These are phyloP conservation scores for Saccopteryx bilineata DNA, from an alignment of 2,113 vertebrate genomes.

Conservation along the genomic window DNA sequence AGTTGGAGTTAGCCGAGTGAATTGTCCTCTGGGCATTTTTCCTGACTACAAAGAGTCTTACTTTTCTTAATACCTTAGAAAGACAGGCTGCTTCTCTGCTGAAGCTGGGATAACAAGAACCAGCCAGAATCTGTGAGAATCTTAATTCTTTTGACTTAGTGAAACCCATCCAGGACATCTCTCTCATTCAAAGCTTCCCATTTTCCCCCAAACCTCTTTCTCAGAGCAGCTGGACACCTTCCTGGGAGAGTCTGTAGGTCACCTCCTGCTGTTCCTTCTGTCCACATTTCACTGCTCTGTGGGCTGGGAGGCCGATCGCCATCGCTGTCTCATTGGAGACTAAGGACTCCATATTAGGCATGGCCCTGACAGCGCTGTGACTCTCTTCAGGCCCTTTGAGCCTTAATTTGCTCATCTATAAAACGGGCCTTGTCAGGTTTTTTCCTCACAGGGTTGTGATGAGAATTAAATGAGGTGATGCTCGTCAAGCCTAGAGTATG, in stretches of 20 bases:
- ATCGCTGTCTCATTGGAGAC: neutral
- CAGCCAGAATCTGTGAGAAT: constrained; percentile 31
- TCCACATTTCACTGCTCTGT: neutral
- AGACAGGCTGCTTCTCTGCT: constrained; percentile 47
- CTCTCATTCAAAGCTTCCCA: constrained; percentile 22
- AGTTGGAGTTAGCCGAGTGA: neutral
- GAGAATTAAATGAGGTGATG: neutral
- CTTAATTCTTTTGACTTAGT: constrained; percentile 64
- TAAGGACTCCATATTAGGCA: neutral
- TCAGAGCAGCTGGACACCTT: neutral
- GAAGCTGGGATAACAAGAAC: constrained; percentile 59
- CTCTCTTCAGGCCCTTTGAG: neutral
- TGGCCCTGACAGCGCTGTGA: neutral
- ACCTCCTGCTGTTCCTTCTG: neutral
- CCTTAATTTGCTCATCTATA: neutral
- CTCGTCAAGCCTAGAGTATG: neutral
- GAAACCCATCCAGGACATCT: neutral
- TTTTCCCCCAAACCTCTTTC: neutral
- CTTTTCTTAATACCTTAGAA: constrained; percentile 50
- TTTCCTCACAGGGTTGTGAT: neutral
- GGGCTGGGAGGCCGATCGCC: neutral
- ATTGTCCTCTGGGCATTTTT: constrained; percentile 71
- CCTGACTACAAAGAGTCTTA: constrained; percentile 59
- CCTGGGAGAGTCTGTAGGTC: neutral
- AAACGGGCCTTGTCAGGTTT: neutral